Conservation (phyloP, 2,797 vertebrate genomes). For the Lepidocolaptes lacrymiger region DNA sequence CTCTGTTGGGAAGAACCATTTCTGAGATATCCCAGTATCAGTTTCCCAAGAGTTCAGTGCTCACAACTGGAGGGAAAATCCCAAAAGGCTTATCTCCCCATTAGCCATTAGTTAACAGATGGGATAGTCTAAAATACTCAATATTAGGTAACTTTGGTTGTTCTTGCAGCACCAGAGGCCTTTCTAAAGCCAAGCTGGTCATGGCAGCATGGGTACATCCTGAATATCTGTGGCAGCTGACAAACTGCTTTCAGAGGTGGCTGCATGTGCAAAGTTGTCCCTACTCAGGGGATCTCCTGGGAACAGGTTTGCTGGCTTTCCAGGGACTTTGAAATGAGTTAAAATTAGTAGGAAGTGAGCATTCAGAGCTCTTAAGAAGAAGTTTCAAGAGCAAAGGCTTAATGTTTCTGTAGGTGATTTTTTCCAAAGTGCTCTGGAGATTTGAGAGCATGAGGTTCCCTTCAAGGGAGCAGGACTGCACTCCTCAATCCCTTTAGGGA, state of each 20-base stretch:
- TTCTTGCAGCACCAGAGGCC: neutral
- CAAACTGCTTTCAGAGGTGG: neutral
- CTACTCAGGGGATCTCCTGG: neutral
- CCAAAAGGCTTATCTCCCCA: neutral
- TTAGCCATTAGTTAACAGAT: neutral
- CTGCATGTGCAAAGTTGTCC: neutral
- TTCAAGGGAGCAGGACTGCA: neutral
- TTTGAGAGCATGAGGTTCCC: neutral
- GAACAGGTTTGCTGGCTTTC: neutral
- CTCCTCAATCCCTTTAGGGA: neutral
- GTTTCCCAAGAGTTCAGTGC: neutral
- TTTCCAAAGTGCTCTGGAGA: neutral
- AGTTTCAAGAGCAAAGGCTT: neutral
- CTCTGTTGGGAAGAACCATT: accelerated
- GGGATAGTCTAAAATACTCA: neutral
- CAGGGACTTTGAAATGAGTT: neutral
- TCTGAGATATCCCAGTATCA: accelerated
- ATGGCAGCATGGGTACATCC: accelerated
- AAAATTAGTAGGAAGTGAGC: neutral
- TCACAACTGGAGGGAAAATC: neutral
- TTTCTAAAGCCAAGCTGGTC: neutral
- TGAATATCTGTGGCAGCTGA: neutral
- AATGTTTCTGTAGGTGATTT: neutral
- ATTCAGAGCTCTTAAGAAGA: neutral
- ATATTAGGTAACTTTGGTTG: neutral